These are phyloP conservation scores for Bombus fervidus DNA, from an alignment of 1,140 invertebrate species.

Conservation along the genomic window DNA sequence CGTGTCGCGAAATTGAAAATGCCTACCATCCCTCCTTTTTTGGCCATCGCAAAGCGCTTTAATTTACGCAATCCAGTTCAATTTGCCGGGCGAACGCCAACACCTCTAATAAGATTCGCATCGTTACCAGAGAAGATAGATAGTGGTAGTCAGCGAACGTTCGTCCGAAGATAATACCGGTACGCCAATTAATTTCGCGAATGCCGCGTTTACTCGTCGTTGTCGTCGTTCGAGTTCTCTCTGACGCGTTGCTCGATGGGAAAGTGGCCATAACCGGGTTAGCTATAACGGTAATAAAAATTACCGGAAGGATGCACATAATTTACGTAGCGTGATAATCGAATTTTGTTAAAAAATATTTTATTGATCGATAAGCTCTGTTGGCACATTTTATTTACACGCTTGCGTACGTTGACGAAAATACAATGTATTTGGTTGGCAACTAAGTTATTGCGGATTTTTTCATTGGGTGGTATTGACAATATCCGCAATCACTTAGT, in stretches of 20 bases:
- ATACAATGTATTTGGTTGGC: too few species aligned
- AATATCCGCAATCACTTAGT: too few species aligned
- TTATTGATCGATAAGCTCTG: neutral
- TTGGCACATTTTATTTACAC: too few species aligned
- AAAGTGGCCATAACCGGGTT: neutral
- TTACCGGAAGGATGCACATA: neutral
- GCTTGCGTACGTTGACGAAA: too few species aligned
- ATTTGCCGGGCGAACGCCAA: constrained; percentile 28
- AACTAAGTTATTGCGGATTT: too few species aligned
- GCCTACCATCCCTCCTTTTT: neutral
- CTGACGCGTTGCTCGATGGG: neutral
- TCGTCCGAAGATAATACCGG: constrained; percentile 4
- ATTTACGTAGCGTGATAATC: neutral
- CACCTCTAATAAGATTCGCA: constrained; percentile 38
- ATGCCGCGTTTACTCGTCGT: neutral
- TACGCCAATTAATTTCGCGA: constrained; percentile 7
- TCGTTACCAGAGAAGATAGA: constrained; percentile 27
- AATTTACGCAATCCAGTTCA: constrained; percentile 42
- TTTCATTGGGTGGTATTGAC: too few species aligned
- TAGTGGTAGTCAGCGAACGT: neutral
- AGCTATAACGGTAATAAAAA: neutral
- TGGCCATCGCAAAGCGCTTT: constrained; percentile 17
- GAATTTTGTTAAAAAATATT: neutral
- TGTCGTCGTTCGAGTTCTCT: too few species aligned
- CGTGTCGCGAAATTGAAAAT: constrained; percentile 31